Evolutionary conservation across 2,797 vertebrate genomes (phyloP).

Genomic region (Philypnodon macrostomus): DNA sequence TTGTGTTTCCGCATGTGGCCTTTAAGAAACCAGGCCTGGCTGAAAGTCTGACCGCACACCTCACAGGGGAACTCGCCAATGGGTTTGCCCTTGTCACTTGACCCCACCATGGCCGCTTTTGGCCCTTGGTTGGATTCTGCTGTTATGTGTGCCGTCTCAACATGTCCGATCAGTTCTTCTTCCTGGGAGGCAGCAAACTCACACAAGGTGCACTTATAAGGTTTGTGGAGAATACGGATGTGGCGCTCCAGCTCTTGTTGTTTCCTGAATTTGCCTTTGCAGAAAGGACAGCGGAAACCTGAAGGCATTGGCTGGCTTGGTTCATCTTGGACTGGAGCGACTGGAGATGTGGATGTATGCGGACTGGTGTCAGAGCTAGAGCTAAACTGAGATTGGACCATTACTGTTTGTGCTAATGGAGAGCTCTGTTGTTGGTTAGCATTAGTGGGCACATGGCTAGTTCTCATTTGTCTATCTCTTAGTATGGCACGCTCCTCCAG

Average conservation of each 20-base stretch:
- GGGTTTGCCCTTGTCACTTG: slow-evolving; percentile 79
- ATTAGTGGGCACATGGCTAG: slow-evolving; percentile 64
- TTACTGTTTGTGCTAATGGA: slow-evolving; percentile 70
- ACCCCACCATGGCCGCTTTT: slow-evolving; percentile 72
- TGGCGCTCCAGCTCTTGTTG: slow-evolving; percentile 95
- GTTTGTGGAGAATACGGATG: slow-evolving; percentile 97
- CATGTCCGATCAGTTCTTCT: slow-evolving; percentile 95
- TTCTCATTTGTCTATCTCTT: slow-evolving; percentile 92
- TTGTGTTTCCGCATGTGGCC: slow-evolving; percentile 99
- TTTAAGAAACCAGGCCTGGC: slow-evolving; percentile 98
- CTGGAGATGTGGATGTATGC: slow-evolving; percentile 82
- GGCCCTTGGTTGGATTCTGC: slow-evolving; percentile 90
- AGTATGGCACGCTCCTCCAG: slow-evolving; percentile 95
- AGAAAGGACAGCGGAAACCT: slow-evolving; percentile 96
- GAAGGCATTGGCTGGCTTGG: slow-evolving; percentile 67
- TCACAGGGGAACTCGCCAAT: slow-evolving; percentile 91
- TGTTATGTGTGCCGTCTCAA: slow-evolving; percentile 94
- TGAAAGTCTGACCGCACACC: slow-evolving; percentile 96
- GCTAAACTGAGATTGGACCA: slow-evolving; percentile 39
- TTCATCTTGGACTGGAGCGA: slow-evolving; percentile 80
- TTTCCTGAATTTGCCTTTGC: slow-evolving; percentile 98
- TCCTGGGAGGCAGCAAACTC: slow-evolving; percentile 96
- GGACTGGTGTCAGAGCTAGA: slow-evolving; percentile 78
- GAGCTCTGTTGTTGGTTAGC: slow-evolving; percentile 71
- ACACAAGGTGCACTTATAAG: slow-evolving; percentile 98